Evolutionary conservation across 2,888 invertebrate species (phyloP), one percentile per base, ranked within the genome.

Genomic region (Podotricha telesiphe): DNA sequence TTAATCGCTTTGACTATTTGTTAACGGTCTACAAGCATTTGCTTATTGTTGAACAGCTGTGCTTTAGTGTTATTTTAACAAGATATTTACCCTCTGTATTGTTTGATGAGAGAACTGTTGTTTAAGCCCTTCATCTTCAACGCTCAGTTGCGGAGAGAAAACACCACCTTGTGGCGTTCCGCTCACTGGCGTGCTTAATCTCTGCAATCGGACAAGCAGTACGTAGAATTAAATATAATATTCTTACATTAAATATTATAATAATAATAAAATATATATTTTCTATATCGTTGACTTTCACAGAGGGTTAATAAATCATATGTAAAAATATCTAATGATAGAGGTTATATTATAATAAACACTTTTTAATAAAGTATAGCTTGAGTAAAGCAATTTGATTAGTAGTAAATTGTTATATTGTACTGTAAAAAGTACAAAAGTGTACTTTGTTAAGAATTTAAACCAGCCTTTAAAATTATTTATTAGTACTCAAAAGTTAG

Each of bases 101-200:
- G 92, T 87, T 78, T 91, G 91, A 76, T 93, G 91, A 64, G 89
- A 88, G 78, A 93, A 86, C 81, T 93, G 93, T 80, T 93, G 93
- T 77, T 92, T 93, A 65, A 92, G 83, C 68, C 89, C 91, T 67
- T 93, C 93, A 74, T 93, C 93, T 74, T 93, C 93, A 70, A 86
- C 86, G 78, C 88, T 91, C 69, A 91, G 84, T 72, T 88, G 90
- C 61, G 91, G 91, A 20, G 90, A 84, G 79, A 92, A 92, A 67
- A 91, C 83, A 67, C 89, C 87, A 67, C 91, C 90, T 80, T 90
- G 91, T 48, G 91, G 91, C 68, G 90, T 89, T 67, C 91, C 91
- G 70, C 89, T 86, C 77, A 87, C 89, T 73, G 93, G 87, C 67
- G 91, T 90, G 78, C 91, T 87, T 84, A 92, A 82, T 80, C 92